Evolutionary conservation across 2,797 vertebrate genomes (phyloP).

Genomic region (Psittacula derbiana): DNA sequence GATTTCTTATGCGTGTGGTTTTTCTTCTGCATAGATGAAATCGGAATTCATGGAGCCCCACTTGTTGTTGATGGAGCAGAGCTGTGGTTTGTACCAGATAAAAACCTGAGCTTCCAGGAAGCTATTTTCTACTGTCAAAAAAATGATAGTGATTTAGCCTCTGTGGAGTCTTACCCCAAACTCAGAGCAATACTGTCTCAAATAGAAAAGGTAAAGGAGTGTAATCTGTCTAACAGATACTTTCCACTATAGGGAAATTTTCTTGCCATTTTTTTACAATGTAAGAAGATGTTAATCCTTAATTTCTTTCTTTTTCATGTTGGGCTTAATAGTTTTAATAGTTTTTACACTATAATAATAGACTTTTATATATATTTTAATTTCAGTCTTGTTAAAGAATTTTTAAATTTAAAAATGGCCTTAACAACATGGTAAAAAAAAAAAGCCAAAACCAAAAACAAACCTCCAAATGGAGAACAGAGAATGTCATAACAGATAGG

Average conservation of each 20-base stretch:
- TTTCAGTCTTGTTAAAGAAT: not conserved
- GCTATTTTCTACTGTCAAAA: constrained; percentile 83
- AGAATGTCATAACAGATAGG: not conserved
- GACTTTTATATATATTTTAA: not conserved
- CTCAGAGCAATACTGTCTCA: constrained; percentile 74
- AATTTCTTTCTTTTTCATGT: not conserved
- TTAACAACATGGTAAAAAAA: not conserved
- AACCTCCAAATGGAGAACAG: not conserved
- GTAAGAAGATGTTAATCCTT: not conserved
- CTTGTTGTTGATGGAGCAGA: constrained; percentile 86
- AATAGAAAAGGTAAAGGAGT: constrained; percentile 75
- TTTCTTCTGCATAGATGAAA: constrained; percentile 67
- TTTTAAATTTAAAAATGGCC: not conserved
- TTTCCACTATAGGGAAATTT: not conserved
- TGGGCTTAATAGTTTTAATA: not conserved
- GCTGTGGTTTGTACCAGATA: constrained; percentile 90
- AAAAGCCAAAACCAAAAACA: not conserved
- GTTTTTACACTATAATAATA: not conserved
- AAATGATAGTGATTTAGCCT: constrained; percentile 85
- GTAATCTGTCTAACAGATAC: not conserved
- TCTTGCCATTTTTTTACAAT: not conserved
- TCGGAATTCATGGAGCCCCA: constrained; percentile 80
- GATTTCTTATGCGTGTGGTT: not conserved
- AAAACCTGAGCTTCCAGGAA: constrained; percentile 82
- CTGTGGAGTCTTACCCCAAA: constrained; percentile 70